Evolutionary conservation across 2,797 vertebrate genomes (phyloP).

Genomic region (Chelmon rostratus): DNA sequence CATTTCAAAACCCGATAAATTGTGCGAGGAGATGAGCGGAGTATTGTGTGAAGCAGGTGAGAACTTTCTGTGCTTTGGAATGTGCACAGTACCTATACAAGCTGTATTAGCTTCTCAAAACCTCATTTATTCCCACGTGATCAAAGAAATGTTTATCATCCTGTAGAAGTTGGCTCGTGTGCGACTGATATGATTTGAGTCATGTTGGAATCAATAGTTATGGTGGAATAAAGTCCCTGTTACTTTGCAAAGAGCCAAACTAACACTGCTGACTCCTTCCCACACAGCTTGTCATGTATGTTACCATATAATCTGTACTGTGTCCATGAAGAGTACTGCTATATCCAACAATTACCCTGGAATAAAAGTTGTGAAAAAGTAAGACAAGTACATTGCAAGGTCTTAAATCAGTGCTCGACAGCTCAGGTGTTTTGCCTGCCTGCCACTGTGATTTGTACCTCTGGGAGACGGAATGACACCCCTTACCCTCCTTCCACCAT

Average conservation of each 20-base stretch:
- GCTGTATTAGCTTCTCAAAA: too few species aligned
- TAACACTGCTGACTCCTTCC: not conserved
- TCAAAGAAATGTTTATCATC: not conserved
- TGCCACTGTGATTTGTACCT: slow-evolving; percentile 72
- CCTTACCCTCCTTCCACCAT: slow-evolving; percentile 53
- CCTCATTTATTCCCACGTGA: not conserved
- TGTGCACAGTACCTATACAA: slow-evolving; percentile 2
- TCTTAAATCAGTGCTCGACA: slow-evolving; percentile 63
- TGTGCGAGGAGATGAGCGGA: slow-evolving; percentile 3
- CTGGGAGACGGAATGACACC: slow-evolving; percentile 67
- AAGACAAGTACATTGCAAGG: slow-evolving; percentile 49
- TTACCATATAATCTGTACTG: slow-evolving; percentile 3
- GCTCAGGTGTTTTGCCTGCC: slow-evolving; percentile 70
- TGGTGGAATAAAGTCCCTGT: not conserved
- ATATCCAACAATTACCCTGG: slow-evolving; percentile 20
- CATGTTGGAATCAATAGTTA: not conserved
- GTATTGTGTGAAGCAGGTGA: not conserved
- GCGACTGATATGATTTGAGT: not conserved
- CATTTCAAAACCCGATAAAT: slow-evolving; percentile 52
- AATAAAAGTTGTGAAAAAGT: slow-evolving; percentile 57
- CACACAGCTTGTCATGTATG: not conserved
- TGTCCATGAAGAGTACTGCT: not conserved
- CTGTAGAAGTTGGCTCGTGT: not conserved
- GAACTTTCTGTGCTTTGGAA: slow-evolving; percentile 12
- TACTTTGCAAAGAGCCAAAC: not conserved